Evolutionary conservation across 2,797 vertebrate species (phyloP), one percentile per base, ranked within the genome.

Genomic region (Gambelia wislizenii): DNA sequence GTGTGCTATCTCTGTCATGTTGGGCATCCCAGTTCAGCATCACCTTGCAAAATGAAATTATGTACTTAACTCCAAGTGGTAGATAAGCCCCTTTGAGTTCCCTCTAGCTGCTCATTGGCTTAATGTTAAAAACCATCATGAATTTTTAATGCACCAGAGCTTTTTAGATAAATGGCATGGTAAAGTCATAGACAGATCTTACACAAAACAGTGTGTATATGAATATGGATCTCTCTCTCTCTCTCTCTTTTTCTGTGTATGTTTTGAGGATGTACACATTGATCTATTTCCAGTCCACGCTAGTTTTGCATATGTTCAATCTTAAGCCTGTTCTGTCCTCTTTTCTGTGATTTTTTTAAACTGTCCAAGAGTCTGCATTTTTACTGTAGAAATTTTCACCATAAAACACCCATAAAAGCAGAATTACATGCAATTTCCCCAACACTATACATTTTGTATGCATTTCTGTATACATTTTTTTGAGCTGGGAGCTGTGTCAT

Each of bases 1-100:
- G 39, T 87, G n/a, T 0, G 0, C 0, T n/a, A 0, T 54, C 70
- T 67, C 0, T 2, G 1, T 2, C 27, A 33, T 67, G 67, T 88
- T 80, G n/a, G 69, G 39, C n/a, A 44, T 85, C 80, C 3, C 3
- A 78, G 14, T 2, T 78, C 36, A 83, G 69, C 54, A 82, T 74
- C 56, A 61, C 42, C 54, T 33, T 30, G 79, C 39, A 75, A 47
- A 85, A 89, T 89, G 52, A 69, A 79, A 84, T 77, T 10, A 79
- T 74, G 44, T 47, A 56, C 64, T 56, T 79, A 56, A 79, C 39
- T 84, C 64, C 49, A 85, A 84, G 13, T 84, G 10, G 47, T n/a
- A 47, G 13, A 79, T 13, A 69, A 79, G 33, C 54, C 76, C 76
- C n/a, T 80, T 80, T 54, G 47, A 30, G n/a, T 54, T 79, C 47